Evolutionary conservation across 2,888 invertebrate species (phyloP), one percentile per base, ranked within the genome.

Genomic region (Agrotis exclamationis): DNA sequence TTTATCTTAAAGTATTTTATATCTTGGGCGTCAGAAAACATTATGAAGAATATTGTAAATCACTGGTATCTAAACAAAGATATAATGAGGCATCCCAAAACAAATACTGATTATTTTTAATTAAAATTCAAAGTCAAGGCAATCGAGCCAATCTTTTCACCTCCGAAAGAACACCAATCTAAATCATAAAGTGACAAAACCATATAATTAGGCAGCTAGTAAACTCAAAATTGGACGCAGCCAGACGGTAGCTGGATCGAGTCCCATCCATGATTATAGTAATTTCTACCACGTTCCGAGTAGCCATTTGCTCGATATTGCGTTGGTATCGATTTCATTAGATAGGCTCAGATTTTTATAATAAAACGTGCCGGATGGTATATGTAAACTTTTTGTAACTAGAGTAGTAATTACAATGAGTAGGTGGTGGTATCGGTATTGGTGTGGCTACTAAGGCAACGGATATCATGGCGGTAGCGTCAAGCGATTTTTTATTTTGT

Each of bases 271-370:
- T 83, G 82, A 85, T 85, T 85, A 85, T 85, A 85, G 85, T 85
- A 83, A 85, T 85, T 83, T 85, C 74, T 60, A 68, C 74, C 65
- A 70, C 70, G 74, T 67, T 70, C 78, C 57, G 62, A 81, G 72
- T 75, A 72, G 82, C 86, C 82, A 86, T 85, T 87, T 87, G 79
- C 83, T 77, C 60, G 78, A 85, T 80, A 83, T 82, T 73, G 86
- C 82, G 86, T 84, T 77, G 63, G 86, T 86, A 87, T 86, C 87
- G 86, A 86, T 86, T 86, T 86, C 87, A 87, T 86, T 86, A 87
- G 85, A 86, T 82, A 80, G 82, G 80, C 80, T 62, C 63, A 71
- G 83, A 82, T 85, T 84, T 86, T 86, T 85, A 87, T 86, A 77
- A 81, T 87, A 85, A 83, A 87, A 79, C 74, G 84, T 79, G 68